phyloP scores from a whole-genome alignment of 2,113 vertebrate species.

The Solea senegalensis region DNA sequence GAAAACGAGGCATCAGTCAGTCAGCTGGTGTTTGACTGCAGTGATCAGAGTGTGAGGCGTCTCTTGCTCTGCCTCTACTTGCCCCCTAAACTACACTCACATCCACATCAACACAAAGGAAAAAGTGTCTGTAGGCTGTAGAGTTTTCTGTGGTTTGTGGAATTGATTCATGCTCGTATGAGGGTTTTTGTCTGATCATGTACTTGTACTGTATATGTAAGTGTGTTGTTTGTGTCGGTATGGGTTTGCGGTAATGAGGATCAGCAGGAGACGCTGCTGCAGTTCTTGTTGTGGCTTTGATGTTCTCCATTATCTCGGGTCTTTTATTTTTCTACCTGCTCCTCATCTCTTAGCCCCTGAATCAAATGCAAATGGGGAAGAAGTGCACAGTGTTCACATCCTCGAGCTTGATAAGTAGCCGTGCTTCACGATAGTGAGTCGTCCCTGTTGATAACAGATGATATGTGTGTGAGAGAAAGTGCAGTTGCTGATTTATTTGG shows the following conservation, averaged over 20 bases:
- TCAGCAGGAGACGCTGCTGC: slow-evolving; percentile 27
- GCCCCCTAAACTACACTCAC: slow-evolving; percentile 20
- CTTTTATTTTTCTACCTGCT: background rate
- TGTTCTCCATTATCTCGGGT: slow-evolving; percentile 24
- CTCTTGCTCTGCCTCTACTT: slow-evolving; percentile 28
- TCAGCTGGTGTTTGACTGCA: slow-evolving; percentile 11
- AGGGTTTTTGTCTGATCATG: slow-evolving; percentile 15
- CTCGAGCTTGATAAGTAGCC: background rate
- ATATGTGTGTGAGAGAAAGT: too few relatives aligned
- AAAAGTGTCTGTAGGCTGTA: slow-evolving; percentile 3
- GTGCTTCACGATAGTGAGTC: background rate
- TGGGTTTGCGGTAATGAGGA: slow-evolving; percentile 49
- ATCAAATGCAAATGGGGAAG: slow-evolving; percentile 14
- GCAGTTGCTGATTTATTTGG: too few relatives aligned
- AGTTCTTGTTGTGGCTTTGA: slow-evolving; percentile 48
- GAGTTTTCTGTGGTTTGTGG: slow-evolving; percentile 4
- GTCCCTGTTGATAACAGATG: too few relatives aligned
- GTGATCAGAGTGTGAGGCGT: background rate
- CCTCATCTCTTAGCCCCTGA: background rate
- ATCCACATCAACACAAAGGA: background rate
- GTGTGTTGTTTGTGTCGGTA: slow-evolving; percentile 14
- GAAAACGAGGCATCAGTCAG: slow-evolving; percentile 23
- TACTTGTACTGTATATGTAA: slow-evolving; percentile 1
- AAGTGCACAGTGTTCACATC: background rate
- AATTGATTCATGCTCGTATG: slow-evolving; percentile 14